Base-by-base conservation (phyloP, 2,888 invertebrate species). In the Sericinus montela region DNA sequence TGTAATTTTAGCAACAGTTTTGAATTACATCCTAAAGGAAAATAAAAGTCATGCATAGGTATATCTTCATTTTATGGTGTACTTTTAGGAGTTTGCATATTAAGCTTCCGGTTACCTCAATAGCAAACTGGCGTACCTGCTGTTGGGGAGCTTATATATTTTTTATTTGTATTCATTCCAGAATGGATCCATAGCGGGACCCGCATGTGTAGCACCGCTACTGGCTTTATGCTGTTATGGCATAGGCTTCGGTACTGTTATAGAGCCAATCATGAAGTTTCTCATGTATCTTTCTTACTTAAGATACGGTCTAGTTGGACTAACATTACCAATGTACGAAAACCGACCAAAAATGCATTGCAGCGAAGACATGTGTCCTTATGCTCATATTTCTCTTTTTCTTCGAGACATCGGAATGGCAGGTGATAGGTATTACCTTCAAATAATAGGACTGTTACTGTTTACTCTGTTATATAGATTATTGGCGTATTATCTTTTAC, bases 281-380 rank as follows among this genome's bases (percentile, higher is more conserved):
- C 61, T 92, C 0, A 91, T 91, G 90, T 76, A 85, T 0, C 65
- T 79, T 1, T 91, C 91, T 1, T 94, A 91, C 67, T 83, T 94
- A 10, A 90, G 94, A 41, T 94, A 92, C 63, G 91, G 93, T 0
- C 83, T 94, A 43, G 90, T 92, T 11, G 93, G 93, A 40, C 91
- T 76, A 60, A 80, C 66, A 0, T 59, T 87, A 1, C 72, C 93
- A 0, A 86, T 94, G 49, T 92, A 92, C 47, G 77, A 90, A 52
- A 83, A 92, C 46, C 73, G 94, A 10, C 80, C 75, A 3, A 68
- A 76, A 0, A 79, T 94, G 77, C 85, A 90, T 13, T 94, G 94
- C 61, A 72, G 81, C 0, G 72, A 82, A 19, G 81, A 84, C 0
- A 81, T 86, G 49, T 84, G 83, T 32, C 59, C 88, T 0, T 93